Percentiles rank a stretch among this genome's conserved stretches.
Evolutionary conservation across 2,113 vertebrate genomes (phyloP).

Genomic region (Todiramphus chloris): DNA sequence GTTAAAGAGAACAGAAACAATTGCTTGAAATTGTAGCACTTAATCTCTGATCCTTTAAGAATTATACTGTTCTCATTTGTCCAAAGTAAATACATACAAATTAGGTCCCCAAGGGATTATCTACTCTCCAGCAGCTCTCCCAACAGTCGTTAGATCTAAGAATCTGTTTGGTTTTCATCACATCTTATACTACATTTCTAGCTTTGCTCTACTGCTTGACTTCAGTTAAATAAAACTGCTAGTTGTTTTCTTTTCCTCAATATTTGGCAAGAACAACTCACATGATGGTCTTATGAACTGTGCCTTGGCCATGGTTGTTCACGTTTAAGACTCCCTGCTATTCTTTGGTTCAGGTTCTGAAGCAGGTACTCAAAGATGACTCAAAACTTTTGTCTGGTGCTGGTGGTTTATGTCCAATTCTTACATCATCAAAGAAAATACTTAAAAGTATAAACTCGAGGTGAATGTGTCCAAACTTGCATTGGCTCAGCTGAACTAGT

Average conservation of each 20-base stretch:
- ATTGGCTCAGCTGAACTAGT: background rate
- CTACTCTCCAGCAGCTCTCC: background rate
- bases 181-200: background rate
- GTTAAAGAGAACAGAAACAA: background rate
- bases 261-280: background rate
- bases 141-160: background rate
- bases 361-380: background rate
- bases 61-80: background rate
- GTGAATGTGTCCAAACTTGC: background rate
- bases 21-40: background rate
- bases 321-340: too few species aligned
- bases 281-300: background rate
- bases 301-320: background rate
- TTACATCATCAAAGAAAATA: background rate
- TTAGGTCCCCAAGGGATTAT: background rate
- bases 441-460: background rate
- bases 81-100: background rate
- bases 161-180: background rate
- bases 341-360: background rate
- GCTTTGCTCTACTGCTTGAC: background rate
- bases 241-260: background rate
- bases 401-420: background rate
- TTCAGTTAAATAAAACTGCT: background rate
- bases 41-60: background rate
- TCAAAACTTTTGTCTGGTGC: background rate